Conservation (phyloP, 2,797 vertebrate genomes). For the Toxotes lorentzi region DNA sequence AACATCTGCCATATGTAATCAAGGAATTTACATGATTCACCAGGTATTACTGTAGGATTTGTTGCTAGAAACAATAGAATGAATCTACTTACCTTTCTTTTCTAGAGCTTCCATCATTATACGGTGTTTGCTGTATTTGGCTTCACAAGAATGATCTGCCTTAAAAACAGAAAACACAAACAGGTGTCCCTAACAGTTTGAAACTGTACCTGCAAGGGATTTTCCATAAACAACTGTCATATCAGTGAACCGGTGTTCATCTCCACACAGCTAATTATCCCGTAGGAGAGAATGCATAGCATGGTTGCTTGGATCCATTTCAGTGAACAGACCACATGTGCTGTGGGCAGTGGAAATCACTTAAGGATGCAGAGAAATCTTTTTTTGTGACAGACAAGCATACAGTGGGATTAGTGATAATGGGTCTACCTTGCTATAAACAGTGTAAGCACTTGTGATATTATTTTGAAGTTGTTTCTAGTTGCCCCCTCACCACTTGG, state of each 20-base stretch:
- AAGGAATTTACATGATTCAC: neutral
- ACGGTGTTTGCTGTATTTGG: neutral
- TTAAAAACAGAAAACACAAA: slow-evolving; percentile 32
- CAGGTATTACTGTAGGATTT: neutral
- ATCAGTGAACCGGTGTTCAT: slow-evolving; percentile 46
- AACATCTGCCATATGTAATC: neutral
- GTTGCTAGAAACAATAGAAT: neutral
- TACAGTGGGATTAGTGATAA: slow-evolving; percentile 5
- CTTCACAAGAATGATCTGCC: slow-evolving; percentile 15
- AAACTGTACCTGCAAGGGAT: slow-evolving; percentile 43
- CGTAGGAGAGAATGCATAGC: slow-evolving; percentile 35
- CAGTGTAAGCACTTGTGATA: neutral
- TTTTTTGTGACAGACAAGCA: neutral
- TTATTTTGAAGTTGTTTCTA: slow-evolving; percentile 9
- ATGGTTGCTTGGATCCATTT: slow-evolving; percentile 51
- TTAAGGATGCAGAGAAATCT: neutral
- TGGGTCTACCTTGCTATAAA: slow-evolving; percentile 11
- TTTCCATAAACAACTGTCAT: slow-evolving; percentile 67
- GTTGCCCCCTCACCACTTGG: slow-evolving; percentile 5
- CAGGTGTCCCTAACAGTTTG: slow-evolving; percentile 64
- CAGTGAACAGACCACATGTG: slow-evolving; percentile 31
- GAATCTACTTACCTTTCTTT: neutral
- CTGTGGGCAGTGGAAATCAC: slow-evolving; percentile 28
- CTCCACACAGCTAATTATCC: slow-evolving; percentile 50
- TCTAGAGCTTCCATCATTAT: neutral